Evolutionary conservation across 2,888 invertebrate species (phyloP).

Genomic region (Oasisia sp.): DNA sequence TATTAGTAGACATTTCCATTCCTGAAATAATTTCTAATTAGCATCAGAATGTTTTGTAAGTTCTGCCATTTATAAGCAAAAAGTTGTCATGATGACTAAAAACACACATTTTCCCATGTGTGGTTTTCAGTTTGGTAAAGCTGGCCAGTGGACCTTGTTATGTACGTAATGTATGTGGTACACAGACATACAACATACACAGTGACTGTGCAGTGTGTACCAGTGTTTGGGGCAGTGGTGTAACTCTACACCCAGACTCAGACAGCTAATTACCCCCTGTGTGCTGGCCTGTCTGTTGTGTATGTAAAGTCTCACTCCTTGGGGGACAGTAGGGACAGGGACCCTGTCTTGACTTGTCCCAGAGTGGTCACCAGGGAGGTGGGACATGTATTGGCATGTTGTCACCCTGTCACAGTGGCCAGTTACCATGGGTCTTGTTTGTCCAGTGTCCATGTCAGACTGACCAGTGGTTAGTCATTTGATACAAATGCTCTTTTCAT

Average conservation of each 20-base stretch:
- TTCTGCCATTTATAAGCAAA: neutral
- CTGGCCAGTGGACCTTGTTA: neutral
- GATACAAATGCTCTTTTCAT: too few relatives aligned
- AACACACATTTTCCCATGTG: neutral
- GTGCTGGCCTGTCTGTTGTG: neutral
- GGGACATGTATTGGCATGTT: neutral
- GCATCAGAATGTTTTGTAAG: neutral
- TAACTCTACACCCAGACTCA: neutral
- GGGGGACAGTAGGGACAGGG: neutral
- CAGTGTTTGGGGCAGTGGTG: neutral
- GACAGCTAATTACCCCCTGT: neutral
- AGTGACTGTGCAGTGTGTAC: neutral
- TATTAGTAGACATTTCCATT: neutral
- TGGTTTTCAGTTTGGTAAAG: neutral
- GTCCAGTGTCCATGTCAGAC: neutral
- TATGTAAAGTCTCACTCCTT: neutral
- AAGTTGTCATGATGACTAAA: neutral
- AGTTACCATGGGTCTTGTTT: neutral
- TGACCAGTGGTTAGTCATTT: neutral
- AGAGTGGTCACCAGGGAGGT: neutral
- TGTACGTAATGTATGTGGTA: neutral
- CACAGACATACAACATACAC: neutral
- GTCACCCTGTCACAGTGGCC: neutral
- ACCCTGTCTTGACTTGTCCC: slow-evolving; percentile 1
- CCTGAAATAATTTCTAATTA: neutral